phyloP scores from a whole-genome alignment of 2,888 invertebrate genomes.

The Psylliodes chrysocephalus region DNA sequence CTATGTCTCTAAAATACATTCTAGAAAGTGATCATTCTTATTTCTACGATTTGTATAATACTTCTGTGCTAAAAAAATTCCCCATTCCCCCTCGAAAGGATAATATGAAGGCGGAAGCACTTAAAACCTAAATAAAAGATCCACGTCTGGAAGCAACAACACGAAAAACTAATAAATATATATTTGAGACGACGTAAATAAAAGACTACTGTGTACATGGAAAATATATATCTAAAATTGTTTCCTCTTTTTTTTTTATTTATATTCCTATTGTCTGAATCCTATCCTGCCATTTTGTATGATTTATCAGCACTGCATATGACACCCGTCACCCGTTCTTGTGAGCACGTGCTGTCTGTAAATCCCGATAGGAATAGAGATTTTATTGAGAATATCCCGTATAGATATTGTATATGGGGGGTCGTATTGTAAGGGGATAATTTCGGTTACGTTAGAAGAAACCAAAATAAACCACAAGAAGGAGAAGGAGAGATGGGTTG shows the following conservation, averaged over 20 bases:
- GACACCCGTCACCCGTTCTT: constrained; percentile 33
- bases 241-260: constrained; percentile 15
- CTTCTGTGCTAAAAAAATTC: too few species aligned
- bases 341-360: constrained; percentile 36
- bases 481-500: too few species aligned
- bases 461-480: too few species aligned
- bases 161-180: constrained; percentile 20
- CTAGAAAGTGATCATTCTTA: too few species aligned
- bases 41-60: too few species aligned
- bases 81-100: too few species aligned
- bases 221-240: constrained; percentile 27
- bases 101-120: background rate
- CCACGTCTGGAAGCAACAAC: background rate
- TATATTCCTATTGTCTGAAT: constrained; percentile 26
- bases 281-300: constrained; percentile 25
- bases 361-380: constrained; percentile 32
- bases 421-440: constrained; percentile 15
- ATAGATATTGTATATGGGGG: constrained; percentile 25
- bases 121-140: constrained; percentile 7
- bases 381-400: constrained; percentile 30
- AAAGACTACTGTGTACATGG: constrained; percentile 7
- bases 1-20: too few species aligned
- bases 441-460: too few species aligned
- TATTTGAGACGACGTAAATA: constrained; percentile 19
- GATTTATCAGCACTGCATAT: constrained; percentile 35